Evolutionary conservation across 2,888 invertebrate genomes (phyloP), one percentile per base, ranked within the genome.

Genomic region (Colostygia pectinataria): DNA sequence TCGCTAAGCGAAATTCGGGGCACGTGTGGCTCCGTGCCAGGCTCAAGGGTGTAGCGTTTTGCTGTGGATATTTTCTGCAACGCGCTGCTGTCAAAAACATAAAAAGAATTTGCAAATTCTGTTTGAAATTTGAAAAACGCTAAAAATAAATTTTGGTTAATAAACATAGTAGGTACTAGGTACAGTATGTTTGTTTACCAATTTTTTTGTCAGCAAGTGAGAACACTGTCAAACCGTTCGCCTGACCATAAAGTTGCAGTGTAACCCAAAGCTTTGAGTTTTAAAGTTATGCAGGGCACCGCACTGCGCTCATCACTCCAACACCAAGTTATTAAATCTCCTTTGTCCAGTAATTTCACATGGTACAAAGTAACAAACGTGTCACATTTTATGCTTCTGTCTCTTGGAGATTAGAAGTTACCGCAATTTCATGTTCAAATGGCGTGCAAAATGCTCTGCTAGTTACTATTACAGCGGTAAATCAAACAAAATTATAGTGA

Each of bases 401-500:
- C 14, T 6, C 8, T 61, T 55, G 49, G 48, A 57, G 59, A 56
- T 59, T 60, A 57, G 58, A 59, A 28, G 42, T 37, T 42, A 60
- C 59, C 58, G 66, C 56, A 65, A 71, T 75, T 78, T 77, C 65
- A 69, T 71, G 70, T 57, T 73, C 68, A 80, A 83, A 74, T 71
- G 57, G 71, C 71, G 71, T 74, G 72, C 69, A 65, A 75, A 80
- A 71, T 66, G 66, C 63, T 68, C 65, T 71, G 68, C 67, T 70
- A 67, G 68, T 70, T 66, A 63, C 64, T 63, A 62, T 63, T 69
- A 66, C 70, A 70, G 66, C 70, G 57, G 70, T 80, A 82, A 80
- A 83, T 84, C 79, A 77, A 72, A 68, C 61, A 52, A 73, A 83
- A 79, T 81, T 81, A 78, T 72, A 76, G 74, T 56, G 61, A 65